Evolutionary conservation across 37 sponge, comb jelly and placozoan genomes (phyloP).

Genomic region (Crambe crambe): DNA sequence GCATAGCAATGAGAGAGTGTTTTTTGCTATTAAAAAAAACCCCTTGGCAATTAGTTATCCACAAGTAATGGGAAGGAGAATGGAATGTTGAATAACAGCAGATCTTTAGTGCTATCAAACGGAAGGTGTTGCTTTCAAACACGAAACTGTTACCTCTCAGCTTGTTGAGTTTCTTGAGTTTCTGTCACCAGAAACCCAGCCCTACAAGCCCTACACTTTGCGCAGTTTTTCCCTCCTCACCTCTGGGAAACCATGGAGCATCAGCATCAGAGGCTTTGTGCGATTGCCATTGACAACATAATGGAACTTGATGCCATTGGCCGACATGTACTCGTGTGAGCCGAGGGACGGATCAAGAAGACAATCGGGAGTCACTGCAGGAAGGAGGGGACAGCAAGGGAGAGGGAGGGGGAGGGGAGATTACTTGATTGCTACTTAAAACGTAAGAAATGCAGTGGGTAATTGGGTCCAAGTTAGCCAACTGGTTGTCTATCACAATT

Average conservation of each 20-base stretch:
- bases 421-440: not conserved
- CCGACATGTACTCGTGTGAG: slow-evolving; percentile 58
- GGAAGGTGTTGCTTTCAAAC: too few relatives aligned
- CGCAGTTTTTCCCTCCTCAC: slow-evolving; percentile 8
- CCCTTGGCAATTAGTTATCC: too few relatives aligned
- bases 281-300: slow-evolving; percentile 52
- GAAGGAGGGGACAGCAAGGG: not conserved
- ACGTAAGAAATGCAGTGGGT: not conserved
- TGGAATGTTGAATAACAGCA: too few relatives aligned
- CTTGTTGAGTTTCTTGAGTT: too few relatives aligned
- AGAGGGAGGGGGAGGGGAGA: not conserved
- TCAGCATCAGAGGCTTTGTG: slow-evolving; percentile 70
- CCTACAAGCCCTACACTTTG: too few relatives aligned
- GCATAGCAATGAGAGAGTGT: too few relatives aligned
- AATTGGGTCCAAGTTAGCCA: not conserved
- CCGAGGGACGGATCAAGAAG: slow-evolving; percentile 63
- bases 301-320: slow-evolving; percentile 80
- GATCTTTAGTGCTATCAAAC: too few relatives aligned
- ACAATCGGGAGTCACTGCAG: slow-evolving; percentile 39
- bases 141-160: too few relatives aligned
- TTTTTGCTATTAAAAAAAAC: too few relatives aligned
- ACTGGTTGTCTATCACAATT: not conserved
- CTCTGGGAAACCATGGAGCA: slow-evolving; percentile 86
- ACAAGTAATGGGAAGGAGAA: too few relatives aligned
- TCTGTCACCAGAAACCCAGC: too few relatives aligned